Percentiles rank a stretch among this genome's conserved stretches.
Conservation (phyloP, 1,140 invertebrate genomes). For the Lordiphosa mommai region DNA sequence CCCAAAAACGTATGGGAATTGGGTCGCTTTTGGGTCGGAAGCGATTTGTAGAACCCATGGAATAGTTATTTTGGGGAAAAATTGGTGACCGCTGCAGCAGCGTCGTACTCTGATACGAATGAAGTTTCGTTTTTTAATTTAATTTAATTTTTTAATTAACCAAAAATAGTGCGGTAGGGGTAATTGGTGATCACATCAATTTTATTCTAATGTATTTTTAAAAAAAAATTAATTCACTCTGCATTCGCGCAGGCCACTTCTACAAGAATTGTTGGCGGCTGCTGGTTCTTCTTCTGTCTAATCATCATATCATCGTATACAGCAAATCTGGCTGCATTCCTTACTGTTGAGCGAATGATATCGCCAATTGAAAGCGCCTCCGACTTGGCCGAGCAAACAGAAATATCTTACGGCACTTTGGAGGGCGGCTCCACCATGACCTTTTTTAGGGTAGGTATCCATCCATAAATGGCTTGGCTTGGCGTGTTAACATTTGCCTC, state of each 20-base stretch:
- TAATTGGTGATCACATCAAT: conserved; percentile 1
- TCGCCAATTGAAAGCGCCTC: conserved; percentile 98
- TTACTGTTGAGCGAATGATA: conserved; percentile 97
- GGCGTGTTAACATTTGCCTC: neutral
- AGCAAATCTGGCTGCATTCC: conserved; percentile 97
- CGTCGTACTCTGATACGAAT: no score
- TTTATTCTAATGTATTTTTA: neutral
- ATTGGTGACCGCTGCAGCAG: no score
- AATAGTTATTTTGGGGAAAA: no score
- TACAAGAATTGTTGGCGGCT: conserved; percentile 7
- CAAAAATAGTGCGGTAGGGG: neutral
- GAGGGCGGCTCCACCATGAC: conserved; percentile 97
- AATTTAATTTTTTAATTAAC: neutral
- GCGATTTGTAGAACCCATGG: no score
- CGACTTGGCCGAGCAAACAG: conserved; percentile 95
- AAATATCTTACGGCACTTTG: conserved; percentile 96
- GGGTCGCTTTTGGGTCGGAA: no score
- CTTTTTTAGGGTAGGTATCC: conserved; percentile 90
- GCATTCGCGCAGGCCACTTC: conserved; percentile 3
- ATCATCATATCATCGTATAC: conserved; percentile 99
- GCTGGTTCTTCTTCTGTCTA: conserved; percentile 89
- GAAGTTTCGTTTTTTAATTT: neutral
- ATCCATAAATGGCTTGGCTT: neutral
- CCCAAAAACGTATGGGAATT: no score
- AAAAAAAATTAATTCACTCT: neutral